phyloP scores from a whole-genome alignment of 2,888 invertebrate species.

The Acronicta psi region DNA sequence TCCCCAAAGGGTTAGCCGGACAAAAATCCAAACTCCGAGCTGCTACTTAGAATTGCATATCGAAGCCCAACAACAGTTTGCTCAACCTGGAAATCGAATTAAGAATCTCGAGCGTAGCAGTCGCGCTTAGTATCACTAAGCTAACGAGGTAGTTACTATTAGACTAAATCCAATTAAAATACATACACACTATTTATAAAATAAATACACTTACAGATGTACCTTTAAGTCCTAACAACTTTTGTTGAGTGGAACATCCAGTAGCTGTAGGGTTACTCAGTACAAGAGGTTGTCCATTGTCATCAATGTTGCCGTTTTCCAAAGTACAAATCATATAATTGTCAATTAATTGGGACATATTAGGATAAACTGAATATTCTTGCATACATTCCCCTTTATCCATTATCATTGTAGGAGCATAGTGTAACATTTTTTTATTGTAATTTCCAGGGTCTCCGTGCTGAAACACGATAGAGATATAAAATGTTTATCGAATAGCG shows the following conservation, averaged over 20 bases:
- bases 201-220: constrained; percentile 19
- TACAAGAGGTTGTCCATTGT: constrained; percentile 10
- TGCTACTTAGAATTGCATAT: too few species aligned
- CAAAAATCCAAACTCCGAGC: too few species aligned
- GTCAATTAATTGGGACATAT: constrained; percentile 52
- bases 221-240: constrained; percentile 1
- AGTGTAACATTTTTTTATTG: constrained; percentile 52
- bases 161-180: neutral
- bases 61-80: too few species aligned
- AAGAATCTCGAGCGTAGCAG: too few species aligned
- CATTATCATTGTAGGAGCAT: constrained; percentile 48
- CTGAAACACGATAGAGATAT: constrained; percentile 44
- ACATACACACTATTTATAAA: too few species aligned
- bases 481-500: too few species aligned
- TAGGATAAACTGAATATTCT: constrained; percentile 38
- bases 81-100: too few species aligned
- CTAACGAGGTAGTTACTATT: too few species aligned
- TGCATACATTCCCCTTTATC: constrained; percentile 55
- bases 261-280: constrained; percentile 10
- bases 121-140: too few species aligned
- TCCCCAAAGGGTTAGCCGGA: too few species aligned
- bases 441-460: constrained; percentile 43
- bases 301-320: constrained; percentile 49
- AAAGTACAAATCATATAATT: constrained; percentile 67
- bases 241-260: neutral